Percentiles rank a stretch among this genome's conserved stretches.
phyloP scores from a whole-genome alignment of 2,113 vertebrate genomes.

The Pelodiscus sinensis region DNA sequence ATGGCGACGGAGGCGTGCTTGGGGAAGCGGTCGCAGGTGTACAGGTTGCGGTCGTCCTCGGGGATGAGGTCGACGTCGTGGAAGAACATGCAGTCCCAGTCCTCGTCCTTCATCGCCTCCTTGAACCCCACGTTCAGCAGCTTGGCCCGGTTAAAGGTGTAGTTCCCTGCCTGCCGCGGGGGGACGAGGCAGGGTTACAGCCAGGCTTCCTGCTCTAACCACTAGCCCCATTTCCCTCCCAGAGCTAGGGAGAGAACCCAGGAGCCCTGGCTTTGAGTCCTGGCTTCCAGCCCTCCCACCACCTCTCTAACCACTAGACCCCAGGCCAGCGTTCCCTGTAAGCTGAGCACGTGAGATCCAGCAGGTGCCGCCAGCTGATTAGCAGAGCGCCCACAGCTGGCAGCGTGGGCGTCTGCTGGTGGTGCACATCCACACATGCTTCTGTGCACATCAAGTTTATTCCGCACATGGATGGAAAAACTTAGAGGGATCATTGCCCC shows the following conservation, averaged over 20 bases:
- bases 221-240: too few species aligned
- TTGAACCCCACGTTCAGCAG: slow-evolving; percentile 85
- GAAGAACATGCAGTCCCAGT: slow-evolving; percentile 88
- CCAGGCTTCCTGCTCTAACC: background rate
- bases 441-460: too few species aligned
- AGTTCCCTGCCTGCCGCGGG: slow-evolving; percentile 76
- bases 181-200: background rate
- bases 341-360: too few species aligned
- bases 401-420: too few species aligned
- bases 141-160: slow-evolving; percentile 84
- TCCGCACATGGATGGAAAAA: too few species aligned
- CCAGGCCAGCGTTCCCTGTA: too few species aligned
- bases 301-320: background rate
- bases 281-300: background rate
- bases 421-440: too few species aligned
- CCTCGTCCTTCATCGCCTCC: slow-evolving; percentile 87
- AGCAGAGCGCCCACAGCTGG: too few species aligned
- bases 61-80: slow-evolving; percentile 88
- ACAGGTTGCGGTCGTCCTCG: slow-evolving; percentile 83
- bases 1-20: slow-evolving; percentile 86
- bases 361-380: too few species aligned
- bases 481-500: too few species aligned
- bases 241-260: too few species aligned
- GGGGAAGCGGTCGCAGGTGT: slow-evolving; percentile 81
- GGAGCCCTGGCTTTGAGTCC: too few species aligned